Evolutionary conservation across 2,113 vertebrate species (phyloP).

Genomic region (Lepus timidus): DNA sequence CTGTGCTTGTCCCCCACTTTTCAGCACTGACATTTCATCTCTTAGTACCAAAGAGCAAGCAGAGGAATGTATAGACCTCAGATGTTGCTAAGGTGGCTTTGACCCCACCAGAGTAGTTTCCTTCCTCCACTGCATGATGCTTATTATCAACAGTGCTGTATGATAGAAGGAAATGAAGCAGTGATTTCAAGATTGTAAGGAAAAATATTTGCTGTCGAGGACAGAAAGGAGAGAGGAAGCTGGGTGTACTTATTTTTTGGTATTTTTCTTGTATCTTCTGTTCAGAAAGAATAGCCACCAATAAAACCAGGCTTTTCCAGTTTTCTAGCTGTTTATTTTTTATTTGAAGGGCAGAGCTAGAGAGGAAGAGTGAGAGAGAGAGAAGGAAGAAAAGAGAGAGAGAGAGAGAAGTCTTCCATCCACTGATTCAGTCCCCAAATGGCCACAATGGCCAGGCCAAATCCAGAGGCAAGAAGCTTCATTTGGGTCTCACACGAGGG

Average conservation of each 20-base stretch:
- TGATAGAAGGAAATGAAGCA: background rate
- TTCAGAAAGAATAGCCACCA: background rate
- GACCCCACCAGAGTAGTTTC: background rate
- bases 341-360: too few relatives aligned
- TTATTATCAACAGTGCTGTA: background rate
- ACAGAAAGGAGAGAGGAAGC: background rate
- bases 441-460: too few relatives aligned
- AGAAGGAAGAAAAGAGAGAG: too few relatives aligned
- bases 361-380: too few relatives aligned
- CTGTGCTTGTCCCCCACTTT: background rate
- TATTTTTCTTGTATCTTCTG: background rate
- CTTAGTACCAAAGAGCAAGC: background rate
- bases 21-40: background rate
- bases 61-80: background rate
- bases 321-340: background rate
- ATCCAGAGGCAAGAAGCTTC: too few relatives aligned
- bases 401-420: too few relatives aligned
- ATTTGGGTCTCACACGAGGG: too few relatives aligned
- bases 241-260: background rate
- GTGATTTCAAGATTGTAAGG: background rate
- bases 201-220: background rate
- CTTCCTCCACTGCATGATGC: background rate
- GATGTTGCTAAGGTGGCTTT: background rate
- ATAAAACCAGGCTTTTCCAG: background rate
- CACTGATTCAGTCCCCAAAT: too few relatives aligned